Conservation (phyloP, 2,113 vertebrate species). For the Calonectris borealis region DNA sequence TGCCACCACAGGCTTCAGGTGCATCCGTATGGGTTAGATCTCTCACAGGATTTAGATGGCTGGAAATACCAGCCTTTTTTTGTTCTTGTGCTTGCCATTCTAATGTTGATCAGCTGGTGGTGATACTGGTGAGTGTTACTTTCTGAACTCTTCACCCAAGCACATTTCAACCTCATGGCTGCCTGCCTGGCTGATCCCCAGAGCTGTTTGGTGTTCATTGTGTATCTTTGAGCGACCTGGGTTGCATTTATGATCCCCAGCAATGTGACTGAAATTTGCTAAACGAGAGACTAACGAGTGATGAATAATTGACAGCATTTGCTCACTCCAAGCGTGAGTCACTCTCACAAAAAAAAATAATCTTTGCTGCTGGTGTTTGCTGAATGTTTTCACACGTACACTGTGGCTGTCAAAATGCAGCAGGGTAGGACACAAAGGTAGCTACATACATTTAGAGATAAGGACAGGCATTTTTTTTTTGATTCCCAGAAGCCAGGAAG, state of each 20-base stretch:
- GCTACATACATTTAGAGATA: neutral
- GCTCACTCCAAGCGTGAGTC: neutral
- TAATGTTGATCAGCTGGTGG: neutral
- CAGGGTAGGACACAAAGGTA: neutral
- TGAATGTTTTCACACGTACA: neutral
- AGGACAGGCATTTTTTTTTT: neutral
- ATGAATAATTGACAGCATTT: constrained; percentile 9
- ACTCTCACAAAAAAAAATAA: neutral
- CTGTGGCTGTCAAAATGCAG: neutral
- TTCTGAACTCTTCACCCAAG: neutral
- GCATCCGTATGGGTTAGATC: neutral
- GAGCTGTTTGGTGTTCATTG: neutral
- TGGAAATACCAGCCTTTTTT: neutral
- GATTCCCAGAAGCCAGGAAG: neutral
- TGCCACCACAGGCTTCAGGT: neutral
- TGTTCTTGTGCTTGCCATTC: neutral
- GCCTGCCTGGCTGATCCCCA: neutral
- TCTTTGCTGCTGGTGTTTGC: neutral
- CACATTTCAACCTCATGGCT: neutral
- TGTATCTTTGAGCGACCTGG: neutral
- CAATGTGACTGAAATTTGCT: neutral
- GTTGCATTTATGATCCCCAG: neutral
- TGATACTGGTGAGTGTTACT: neutral
- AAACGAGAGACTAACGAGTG: neutral
- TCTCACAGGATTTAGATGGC: neutral